Conservation (phyloP, 2,888 invertebrate genomes). For the Yponomeuta sedellus region DNA sequence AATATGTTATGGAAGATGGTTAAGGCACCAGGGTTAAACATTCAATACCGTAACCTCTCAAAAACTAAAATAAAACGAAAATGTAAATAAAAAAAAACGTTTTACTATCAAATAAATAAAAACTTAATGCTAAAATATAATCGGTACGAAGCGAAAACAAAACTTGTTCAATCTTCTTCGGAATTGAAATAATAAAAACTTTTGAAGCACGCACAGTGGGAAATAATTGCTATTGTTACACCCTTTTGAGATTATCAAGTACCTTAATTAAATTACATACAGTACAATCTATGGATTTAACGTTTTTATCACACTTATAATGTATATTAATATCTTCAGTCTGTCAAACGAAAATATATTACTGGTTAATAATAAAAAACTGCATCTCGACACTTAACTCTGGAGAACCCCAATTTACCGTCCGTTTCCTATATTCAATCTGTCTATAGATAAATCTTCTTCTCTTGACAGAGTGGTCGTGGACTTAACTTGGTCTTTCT, state of each 20-base stretch:
- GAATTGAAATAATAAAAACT: background rate
- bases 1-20: conserved; percentile 45
- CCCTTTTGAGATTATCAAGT: conserved; percentile 22
- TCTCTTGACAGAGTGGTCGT: no score
- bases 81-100: conserved; percentile 45
- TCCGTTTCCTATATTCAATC: no score
- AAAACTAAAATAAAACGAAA: conserved; percentile 38
- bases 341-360: conserved; percentile 37
- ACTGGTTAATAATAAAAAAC: background rate
- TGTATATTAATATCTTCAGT: conserved; percentile 36
- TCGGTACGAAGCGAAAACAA: conserved; percentile 24
- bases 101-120: conserved; percentile 61
- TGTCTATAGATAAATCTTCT: no score
- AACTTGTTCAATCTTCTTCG: conserved; percentile 10
- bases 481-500: no score
- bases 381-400: no score
- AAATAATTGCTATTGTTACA: conserved; percentile 20
- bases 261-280: conserved; percentile 20
- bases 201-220: conserved; percentile 17
- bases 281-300: conserved; percentile 21
- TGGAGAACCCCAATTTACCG: no score
- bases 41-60: conserved; percentile 8
- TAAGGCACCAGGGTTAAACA: conserved; percentile 50
- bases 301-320: background rate
- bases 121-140: conserved; percentile 30